A percentile compares a stretch with the other conserved stretches of the same genome.
Conservation (phyloP, 1,140 invertebrate genomes). For the Propsilocerus akamusi region DNA sequence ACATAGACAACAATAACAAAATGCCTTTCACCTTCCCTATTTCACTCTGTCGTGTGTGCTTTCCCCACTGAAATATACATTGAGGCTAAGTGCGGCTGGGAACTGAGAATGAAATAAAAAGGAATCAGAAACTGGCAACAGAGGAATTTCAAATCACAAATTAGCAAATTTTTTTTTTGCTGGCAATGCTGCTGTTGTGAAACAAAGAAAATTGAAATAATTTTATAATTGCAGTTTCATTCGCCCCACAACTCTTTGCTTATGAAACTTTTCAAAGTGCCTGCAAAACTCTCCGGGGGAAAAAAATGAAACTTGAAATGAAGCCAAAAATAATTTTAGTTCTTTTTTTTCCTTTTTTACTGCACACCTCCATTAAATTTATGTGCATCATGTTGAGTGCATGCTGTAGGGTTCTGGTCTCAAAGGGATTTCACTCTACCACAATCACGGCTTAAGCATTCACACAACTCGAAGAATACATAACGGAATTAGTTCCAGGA, state of each 20-base stretch:
- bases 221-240: slow-evolving; percentile 2
- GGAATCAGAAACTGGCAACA: not conserved
- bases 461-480: too few species aligned
- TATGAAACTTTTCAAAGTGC: not conserved
- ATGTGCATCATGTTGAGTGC: too few species aligned
- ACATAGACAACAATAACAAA: not conserved
- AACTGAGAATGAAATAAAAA: too few species aligned
- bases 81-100: too few species aligned
- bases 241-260: not conserved
- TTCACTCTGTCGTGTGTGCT: not conserved
- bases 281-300: too few species aligned
- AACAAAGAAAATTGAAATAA: slow-evolving; percentile 2
- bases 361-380: too few species aligned
- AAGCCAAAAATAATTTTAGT: slow-evolving; percentile 2
- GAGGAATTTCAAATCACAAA: not conserved
- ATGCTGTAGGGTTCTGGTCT: too few species aligned
- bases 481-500: too few species aligned
- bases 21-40: not conserved
- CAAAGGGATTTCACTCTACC: too few species aligned
- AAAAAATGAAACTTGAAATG: slow-evolving; percentile 1
- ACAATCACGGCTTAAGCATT: too few species aligned
- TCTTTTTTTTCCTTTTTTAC: too few species aligned
- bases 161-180: not conserved
- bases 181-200: not conserved
- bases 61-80: not conserved